Evolutionary conservation across 2,888 invertebrate genomes (phyloP).

Genomic region (Strigamia crassipes): DNA sequence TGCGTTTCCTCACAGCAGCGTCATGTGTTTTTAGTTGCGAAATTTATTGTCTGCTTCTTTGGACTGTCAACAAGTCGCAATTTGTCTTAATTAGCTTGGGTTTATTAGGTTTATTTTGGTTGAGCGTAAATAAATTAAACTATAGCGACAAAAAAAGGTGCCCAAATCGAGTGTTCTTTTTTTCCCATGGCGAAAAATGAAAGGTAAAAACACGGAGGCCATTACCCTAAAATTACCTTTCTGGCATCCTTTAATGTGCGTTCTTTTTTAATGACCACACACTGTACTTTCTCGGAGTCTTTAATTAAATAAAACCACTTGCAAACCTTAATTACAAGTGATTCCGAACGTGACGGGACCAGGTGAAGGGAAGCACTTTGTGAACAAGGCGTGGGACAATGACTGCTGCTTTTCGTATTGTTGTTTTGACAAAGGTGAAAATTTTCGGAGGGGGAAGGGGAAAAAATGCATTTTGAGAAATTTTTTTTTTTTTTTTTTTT

Average conservation of each 20-base stretch:
- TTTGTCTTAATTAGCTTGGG: conserved; percentile 12
- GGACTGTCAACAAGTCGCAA: conserved; percentile 34
- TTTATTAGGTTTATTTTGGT: conserved; percentile 29
- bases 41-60: conserved; percentile 29
- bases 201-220: not conserved
- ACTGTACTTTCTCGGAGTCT: conserved; percentile 22
- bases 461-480: not conserved
- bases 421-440: conserved; percentile 14
- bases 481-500: not conserved
- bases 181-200: conserved; percentile 6
- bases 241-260: conserved; percentile 7
- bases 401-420: conserved; percentile 10
- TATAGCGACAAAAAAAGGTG: not conserved
- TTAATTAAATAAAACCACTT: conserved; percentile 33
- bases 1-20: not conserved
- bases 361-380: conserved; percentile 12
- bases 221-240: conserved; percentile 27
- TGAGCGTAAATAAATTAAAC: not conserved
- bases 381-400: conserved; percentile 1
- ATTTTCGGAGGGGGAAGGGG: not conserved
- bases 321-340: conserved; percentile 33
- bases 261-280: conserved; percentile 29
- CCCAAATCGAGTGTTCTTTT: not conserved
- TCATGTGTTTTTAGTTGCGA: conserved; percentile 15
- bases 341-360: conserved; percentile 24